These are phyloP conservation scores for Crotalus tigris DNA, from an alignment of 2,113 vertebrate species.

Conservation along the genomic window DNA sequence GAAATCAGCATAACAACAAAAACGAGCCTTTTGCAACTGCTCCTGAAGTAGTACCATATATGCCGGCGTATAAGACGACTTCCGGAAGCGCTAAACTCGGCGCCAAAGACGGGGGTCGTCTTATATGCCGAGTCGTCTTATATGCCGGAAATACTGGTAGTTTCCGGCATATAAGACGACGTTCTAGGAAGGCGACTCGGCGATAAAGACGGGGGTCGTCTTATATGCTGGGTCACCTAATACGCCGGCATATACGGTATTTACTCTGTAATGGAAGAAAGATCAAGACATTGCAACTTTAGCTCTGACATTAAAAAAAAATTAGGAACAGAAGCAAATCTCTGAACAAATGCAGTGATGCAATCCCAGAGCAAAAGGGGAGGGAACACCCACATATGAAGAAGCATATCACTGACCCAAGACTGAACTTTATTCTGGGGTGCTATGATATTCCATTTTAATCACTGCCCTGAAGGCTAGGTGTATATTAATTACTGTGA, in stretches of 20 bases:
- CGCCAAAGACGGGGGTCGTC: no score
- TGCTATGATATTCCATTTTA: constrained; percentile 8
- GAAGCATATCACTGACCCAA: not conserved
- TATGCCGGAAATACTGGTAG: no score
- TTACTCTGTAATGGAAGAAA: constrained; percentile 43
- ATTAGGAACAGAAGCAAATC: constrained; percentile 48
- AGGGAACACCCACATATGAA: constrained; percentile 14
- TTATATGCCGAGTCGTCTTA: no score
- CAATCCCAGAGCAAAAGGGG: not conserved
- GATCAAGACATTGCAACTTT: constrained; percentile 49
- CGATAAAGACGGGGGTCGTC: no score
- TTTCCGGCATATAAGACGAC: no score
- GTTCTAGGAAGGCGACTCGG: no score
- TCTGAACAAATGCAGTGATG: constrained; percentile 30
- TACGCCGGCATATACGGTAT: not conserved
- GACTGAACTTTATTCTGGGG: constrained; percentile 10
- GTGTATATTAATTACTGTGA: constrained; percentile 12
- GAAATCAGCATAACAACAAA: not conserved
- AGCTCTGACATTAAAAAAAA: not conserved
- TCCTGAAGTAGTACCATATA: not conserved
- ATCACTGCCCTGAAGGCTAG: constrained; percentile 17
- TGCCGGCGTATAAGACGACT: no score
- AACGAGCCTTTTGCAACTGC: not conserved
- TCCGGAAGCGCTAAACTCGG: no score
- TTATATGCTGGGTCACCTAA: no score